These are phyloP conservation scores for Charadrius vociferus DNA, from an alignment of 2,113 vertebrate genomes.

Conservation along the genomic window DNA sequence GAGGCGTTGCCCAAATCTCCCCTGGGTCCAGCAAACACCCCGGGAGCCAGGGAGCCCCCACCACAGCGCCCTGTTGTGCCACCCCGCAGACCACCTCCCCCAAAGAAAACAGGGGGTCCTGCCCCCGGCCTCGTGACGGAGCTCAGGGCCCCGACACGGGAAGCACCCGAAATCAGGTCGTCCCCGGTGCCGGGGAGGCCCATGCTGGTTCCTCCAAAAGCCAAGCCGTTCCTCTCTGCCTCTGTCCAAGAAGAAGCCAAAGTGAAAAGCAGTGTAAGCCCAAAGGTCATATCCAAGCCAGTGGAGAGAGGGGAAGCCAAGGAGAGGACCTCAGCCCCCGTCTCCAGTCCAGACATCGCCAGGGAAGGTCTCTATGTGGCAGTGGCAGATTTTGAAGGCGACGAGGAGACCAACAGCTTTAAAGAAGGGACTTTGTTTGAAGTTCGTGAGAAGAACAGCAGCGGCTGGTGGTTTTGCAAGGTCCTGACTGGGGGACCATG, in stretches of 20 bases:
- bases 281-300: conserved; percentile 76
- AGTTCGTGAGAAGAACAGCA: conserved; percentile 91
- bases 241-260: conserved; percentile 79
- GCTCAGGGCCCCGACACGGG: conserved; percentile 69
- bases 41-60: conserved; percentile 14
- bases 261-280: conserved; percentile 73
- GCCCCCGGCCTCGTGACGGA: conserved; percentile 73
- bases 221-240: conserved; percentile 80
- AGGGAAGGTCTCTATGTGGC: conserved; percentile 92
- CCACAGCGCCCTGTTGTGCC: conserved; percentile 83
- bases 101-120: conserved; percentile 81
- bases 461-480: conserved; percentile 98
- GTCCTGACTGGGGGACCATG: conserved; percentile 81
- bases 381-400: conserved; percentile 93
- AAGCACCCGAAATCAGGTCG: conserved; percentile 72
- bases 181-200: conserved; percentile 76
- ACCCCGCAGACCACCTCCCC: conserved; percentile 92
- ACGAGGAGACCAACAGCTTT: conserved; percentile 91
- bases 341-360: conserved; percentile 42
- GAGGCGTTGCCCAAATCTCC: conserved; percentile 62
- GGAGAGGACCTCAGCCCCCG: conserved; percentile 73
- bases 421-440: conserved; percentile 94
- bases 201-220: conserved; percentile 88
- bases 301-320: conserved; percentile 81
- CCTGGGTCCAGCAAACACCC: conserved; percentile 17